Evolutionary conservation across 2,797 vertebrate species (phyloP).

Genomic region (Syncerus caffer): DNA sequence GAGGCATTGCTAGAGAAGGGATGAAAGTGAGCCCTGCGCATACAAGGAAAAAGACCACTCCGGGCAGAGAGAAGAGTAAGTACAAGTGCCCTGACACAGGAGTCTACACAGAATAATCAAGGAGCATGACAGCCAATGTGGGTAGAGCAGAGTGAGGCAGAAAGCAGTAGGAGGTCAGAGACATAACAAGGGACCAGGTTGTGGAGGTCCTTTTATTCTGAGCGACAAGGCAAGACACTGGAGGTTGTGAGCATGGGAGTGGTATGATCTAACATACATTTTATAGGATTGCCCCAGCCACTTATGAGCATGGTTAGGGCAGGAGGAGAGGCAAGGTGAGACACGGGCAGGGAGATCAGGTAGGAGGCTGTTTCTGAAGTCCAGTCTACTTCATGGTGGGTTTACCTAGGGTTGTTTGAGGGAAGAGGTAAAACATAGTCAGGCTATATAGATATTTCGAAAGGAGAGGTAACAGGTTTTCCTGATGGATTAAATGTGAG

Average conservation of each 20-base stretch:
- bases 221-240: not conserved
- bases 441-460: not conserved
- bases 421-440: not conserved
- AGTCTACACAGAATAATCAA: not conserved
- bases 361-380: not conserved
- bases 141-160: not conserved
- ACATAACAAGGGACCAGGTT: not conserved
- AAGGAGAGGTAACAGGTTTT: not conserved
- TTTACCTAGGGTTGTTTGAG: not conserved
- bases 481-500: not conserved
- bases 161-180: not conserved
- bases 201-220: not conserved
- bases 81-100: not conserved
- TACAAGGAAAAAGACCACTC: not conserved
- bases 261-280: not conserved
- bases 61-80: not conserved
- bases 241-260: not conserved
- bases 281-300: no score
- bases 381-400: not conserved
- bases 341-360: not conserved
- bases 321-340: not conserved
- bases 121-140: not conserved
- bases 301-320: no score
- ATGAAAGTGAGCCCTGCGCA: not conserved
- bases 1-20: not conserved